Base-by-base conservation (phyloP, 2,797 vertebrate genomes). In the Mustela erminea region DNA sequence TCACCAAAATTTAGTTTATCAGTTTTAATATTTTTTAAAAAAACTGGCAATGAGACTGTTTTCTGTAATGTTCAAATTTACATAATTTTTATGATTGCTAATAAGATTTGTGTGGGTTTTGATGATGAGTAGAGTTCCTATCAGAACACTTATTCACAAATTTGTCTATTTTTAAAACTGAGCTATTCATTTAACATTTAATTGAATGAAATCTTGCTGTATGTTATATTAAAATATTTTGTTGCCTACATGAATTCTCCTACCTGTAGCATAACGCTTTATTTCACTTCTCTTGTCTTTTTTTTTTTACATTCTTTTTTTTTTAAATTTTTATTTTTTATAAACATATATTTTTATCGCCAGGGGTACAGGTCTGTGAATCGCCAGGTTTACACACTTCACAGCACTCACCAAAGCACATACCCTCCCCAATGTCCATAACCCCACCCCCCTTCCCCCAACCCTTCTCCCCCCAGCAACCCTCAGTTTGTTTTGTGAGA, bases 181-280 rank as follows among this genome's bases (percentile, higher is more conserved):
- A 41, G 17, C 32, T 92, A 10, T 41, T 84, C 21, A 6, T 80
- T 87, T 68, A 52, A 92, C 84, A 92, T 38, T 96, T 88, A 78
- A 46, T 68, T 88, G 29, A 72, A 96, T 46, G 13, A 66, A 95
- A 89, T 72, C 18, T 89, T 89, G 27, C 27, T 9, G 1, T 80
- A 23, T 18, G 0, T 74, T 72, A 8, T 72, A 56, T 72, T 72
- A 62, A 64, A 62, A 46, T 64, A 8, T 46, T 92, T 93, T 43
- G 9, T 80, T 72, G 43, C 7, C 49, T 84, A n/a, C n/a, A 41
- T 38, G 32, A 78, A 29, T 94, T 88, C 43, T 84, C 27, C 21
- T 88, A 56, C 52, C 35, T 88, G 29, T 15, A 74, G 14, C 32
- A 78, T 78, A 49, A 12, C 7, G 23, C 72, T 52, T 90, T 66